A percentile compares a stretch with the other conserved stretches of the same genome.
Conservation (phyloP, 2,888 invertebrate species). For the Oscheius sp. region DNA sequence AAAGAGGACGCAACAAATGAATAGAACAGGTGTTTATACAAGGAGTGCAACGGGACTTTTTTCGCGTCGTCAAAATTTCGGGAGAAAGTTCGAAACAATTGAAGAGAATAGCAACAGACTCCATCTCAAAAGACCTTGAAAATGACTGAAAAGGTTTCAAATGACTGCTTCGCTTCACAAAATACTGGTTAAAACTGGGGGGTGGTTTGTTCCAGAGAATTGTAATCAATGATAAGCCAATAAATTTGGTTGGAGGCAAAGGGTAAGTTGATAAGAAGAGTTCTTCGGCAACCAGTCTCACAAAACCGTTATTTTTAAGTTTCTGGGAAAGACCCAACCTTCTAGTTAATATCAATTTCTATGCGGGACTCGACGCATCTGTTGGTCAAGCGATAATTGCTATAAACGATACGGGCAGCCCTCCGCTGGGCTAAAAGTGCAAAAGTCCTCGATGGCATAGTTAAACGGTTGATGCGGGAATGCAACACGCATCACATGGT, state of each 20-base stretch:
- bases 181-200: background rate
- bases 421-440: background rate
- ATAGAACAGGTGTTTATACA: constrained; percentile 18
- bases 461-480: constrained; percentile 28
- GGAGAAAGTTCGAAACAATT: constrained; percentile 4
- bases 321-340: too few relatives aligned
- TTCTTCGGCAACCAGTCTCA: too few relatives aligned
- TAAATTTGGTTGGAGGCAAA: background rate
- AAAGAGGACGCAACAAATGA: constrained; percentile 9
- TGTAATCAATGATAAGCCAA: constrained; percentile 8
- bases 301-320: too few relatives aligned
- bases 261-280: background rate
- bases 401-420: background rate
- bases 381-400: background rate
- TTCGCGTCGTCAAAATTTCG: background rate
- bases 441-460: constrained; percentile 3
- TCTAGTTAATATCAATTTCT: too few relatives aligned
- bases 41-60: background rate
- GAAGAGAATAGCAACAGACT: background rate
- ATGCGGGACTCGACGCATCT: too few relatives aligned
- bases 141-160: constrained; percentile 1
- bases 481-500: constrained; percentile 32
- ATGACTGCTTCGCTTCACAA: too few relatives aligned
- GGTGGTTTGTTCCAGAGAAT: background rate
- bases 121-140: background rate